phyloP scores from a whole-genome alignment of 2,113 vertebrate genomes.

The Oxyura jamaicensis region DNA sequence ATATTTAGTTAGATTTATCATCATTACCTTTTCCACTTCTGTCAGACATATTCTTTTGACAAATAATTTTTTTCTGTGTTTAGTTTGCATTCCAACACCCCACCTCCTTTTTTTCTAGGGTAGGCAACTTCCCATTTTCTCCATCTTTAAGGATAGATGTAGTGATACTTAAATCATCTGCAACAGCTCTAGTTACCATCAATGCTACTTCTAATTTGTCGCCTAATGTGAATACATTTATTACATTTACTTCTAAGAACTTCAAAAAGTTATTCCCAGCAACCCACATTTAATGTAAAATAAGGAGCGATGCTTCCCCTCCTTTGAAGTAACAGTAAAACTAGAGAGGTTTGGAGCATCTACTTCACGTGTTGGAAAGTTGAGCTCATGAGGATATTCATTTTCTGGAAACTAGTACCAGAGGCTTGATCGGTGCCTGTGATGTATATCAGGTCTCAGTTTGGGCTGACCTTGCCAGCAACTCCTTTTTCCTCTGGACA shows the following conservation, averaged over 20 bases:
- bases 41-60: not conserved
- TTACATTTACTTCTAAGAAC: not conserved
- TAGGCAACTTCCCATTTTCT: not conserved
- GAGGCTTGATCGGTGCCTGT: not conserved
- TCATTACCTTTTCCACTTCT: not conserved
- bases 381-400: not conserved
- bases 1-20: not conserved
- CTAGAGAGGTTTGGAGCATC: not conserved
- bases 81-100: not conserved
- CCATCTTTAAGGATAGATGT: not conserved
- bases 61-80: not conserved
- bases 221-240: not conserved
- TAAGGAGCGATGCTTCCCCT: not conserved
- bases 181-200: not conserved
- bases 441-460: constrained; percentile 16
- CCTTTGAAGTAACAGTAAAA: not conserved
- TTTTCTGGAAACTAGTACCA: constrained; percentile 40
- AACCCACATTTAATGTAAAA: not conserved
- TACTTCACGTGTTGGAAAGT: not conserved
- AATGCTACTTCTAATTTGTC: not conserved
- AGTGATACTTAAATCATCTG: not conserved
- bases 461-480: constrained; percentile 18
- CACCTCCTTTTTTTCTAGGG: no score
- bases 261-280: not conserved
- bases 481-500: not conserved